A percentile compares a stretch with the other conserved stretches of the same genome.
These are phyloP conservation scores for Camptogramma bilineatum DNA, from an alignment of 2,888 invertebrate species.

Conservation along the genomic window DNA sequence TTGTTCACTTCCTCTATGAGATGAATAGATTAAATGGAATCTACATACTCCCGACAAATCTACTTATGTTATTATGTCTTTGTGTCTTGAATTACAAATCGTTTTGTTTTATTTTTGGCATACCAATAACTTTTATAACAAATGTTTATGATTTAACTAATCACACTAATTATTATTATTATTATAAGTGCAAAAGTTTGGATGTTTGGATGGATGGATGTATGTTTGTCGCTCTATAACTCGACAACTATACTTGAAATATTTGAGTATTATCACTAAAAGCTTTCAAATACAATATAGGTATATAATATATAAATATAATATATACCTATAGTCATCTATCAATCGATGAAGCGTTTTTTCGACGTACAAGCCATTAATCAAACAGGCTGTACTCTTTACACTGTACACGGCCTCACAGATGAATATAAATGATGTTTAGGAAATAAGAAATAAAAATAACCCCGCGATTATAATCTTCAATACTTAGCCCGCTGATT, in stretches of 20 bases:
- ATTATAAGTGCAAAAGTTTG: no score
- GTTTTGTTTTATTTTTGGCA: no score
- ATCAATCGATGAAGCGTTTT: slow-evolving; percentile 21
- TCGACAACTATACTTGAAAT: neutral
- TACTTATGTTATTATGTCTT: no score
- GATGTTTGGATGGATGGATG: no score
- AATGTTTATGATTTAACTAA: no score
- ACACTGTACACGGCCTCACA: slow-evolving; percentile 5
- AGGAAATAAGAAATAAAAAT: neutral
- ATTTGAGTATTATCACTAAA: neutral
- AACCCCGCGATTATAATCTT: neutral
- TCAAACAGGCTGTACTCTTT: slow-evolving; percentile 18
- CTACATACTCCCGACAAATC: no score
- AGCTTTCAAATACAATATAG: slow-evolving; percentile 4
- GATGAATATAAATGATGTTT: slow-evolving; percentile 13
- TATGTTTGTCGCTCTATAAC: no score
- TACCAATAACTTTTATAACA: no score
- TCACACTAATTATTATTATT: no score
- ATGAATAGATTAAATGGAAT: neutral
- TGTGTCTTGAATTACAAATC: no score
- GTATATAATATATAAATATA: no score
- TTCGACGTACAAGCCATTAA: slow-evolving; percentile 22
- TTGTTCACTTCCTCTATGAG: neutral
- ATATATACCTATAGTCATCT: slow-evolving; percentile 12
- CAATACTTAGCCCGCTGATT: neutral